These are phyloP conservation scores for Colostygia pectinataria DNA, from an alignment of 2,888 invertebrate genomes.

Conservation along the genomic window DNA sequence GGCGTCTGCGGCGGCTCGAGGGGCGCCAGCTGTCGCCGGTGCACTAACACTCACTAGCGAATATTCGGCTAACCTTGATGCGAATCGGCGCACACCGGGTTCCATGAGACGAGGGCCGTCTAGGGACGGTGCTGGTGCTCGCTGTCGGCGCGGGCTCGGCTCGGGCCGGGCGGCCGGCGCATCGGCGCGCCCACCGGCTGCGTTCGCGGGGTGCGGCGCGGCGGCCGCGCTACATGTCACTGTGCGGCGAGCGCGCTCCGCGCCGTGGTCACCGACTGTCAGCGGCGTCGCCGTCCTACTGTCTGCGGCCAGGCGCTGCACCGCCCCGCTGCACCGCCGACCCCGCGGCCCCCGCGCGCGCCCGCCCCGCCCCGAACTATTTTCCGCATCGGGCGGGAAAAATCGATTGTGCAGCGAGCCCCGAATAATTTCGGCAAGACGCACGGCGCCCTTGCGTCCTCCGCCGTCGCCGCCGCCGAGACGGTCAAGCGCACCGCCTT, in stretches of 20 bases:
- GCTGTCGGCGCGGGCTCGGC: slow-evolving; percentile 65
- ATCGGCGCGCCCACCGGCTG: slow-evolving; percentile 75
- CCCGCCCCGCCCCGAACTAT: slow-evolving; percentile 81
- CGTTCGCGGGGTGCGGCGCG: slow-evolving; percentile 74
- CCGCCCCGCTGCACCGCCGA: slow-evolving; percentile 81
- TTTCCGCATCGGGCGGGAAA: slow-evolving; percentile 83
- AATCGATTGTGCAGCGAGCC: slow-evolving; percentile 83
- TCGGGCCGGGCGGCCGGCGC: slow-evolving; percentile 76
- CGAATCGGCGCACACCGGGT: slow-evolving; percentile 82
- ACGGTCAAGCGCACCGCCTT: slow-evolving; percentile 70
- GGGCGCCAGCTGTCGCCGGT: slow-evolving; percentile 46
- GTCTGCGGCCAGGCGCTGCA: slow-evolving; percentile 80
- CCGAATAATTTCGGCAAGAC: slow-evolving; percentile 83
- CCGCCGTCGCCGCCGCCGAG: slow-evolving; percentile 41
- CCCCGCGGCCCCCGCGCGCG: slow-evolving; percentile 59
- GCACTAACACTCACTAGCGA: slow-evolving; percentile 80
- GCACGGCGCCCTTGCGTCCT: slow-evolving; percentile 80
- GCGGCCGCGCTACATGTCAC: slow-evolving; percentile 80
- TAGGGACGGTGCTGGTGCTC: slow-evolving; percentile 75
- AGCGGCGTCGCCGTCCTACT: slow-evolving; percentile 83
- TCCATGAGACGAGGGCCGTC: slow-evolving; percentile 80
- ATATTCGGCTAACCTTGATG: slow-evolving; percentile 82
- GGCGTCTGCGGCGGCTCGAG: slow-evolving; percentile 59
- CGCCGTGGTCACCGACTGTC: slow-evolving; percentile 81
- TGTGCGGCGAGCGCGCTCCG: slow-evolving; percentile 79